Conservation (phyloP, 2,113 vertebrate species). For the Psophia crepitans region DNA sequence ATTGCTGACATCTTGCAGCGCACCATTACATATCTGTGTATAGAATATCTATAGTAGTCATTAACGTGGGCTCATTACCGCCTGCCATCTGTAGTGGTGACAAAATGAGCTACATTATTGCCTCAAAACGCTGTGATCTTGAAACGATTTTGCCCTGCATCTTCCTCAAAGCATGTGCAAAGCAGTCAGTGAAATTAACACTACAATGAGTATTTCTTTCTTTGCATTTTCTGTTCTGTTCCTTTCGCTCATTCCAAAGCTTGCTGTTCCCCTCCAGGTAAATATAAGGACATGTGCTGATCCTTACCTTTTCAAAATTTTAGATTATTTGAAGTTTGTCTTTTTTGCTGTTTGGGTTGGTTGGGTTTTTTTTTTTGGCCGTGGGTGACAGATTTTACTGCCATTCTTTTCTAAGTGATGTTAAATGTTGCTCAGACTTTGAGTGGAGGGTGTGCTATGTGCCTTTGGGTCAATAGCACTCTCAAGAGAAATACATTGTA, state of each 20-base stretch:
- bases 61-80: slow-evolving; percentile 56
- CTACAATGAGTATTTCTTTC: background rate
- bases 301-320: background rate
- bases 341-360: background rate
- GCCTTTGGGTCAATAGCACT: slow-evolving; percentile 53
- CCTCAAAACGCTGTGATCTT: slow-evolving; percentile 43
- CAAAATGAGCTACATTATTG: slow-evolving; percentile 52
- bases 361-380: background rate
- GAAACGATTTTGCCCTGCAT: background rate
- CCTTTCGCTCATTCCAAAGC: background rate
- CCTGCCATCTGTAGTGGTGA: slow-evolving; percentile 57
- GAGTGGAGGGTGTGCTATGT: background rate
- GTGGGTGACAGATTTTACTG: background rate
- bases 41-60: slow-evolving; percentile 49
- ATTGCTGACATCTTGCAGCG: background rate
- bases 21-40: background rate
- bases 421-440: slow-evolving; percentile 24
- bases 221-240: background rate
- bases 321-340: background rate
- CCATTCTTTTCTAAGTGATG: background rate
- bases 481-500: slow-evolving; percentile 55
- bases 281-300: background rate
- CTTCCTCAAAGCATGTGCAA: background rate
- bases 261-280: background rate
- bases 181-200: slow-evolving; percentile 1